Evolutionary conservation across 2,888 invertebrate genomes (phyloP).

Genomic region (Heliconius sara): DNA sequence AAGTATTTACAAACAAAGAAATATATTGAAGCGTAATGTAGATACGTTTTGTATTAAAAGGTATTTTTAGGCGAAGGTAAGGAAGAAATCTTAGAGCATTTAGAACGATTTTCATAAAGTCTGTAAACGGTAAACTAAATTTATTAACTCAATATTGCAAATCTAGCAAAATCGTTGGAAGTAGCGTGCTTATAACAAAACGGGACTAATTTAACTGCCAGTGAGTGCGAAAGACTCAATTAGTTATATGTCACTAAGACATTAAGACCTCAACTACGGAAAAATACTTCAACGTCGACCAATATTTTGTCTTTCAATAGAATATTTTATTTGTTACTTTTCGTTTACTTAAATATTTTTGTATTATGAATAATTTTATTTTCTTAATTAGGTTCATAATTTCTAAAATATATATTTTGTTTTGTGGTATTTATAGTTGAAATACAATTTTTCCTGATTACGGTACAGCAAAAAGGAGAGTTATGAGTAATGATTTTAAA

Average conservation of each 20-base stretch:
- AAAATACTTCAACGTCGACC: slow-evolving; percentile 43
- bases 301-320: slow-evolving; percentile 46
- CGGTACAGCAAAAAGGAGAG: too few species aligned
- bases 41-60: neutral
- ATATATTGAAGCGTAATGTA: neutral
- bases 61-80: neutral
- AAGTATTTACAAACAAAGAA: neutral
- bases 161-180: slow-evolving; percentile 17
- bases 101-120: neutral
- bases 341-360: neutral
- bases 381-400: too few species aligned
- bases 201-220: slow-evolving; percentile 56
- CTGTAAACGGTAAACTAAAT: neutral
- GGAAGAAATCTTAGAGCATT: neutral
- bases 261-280: slow-evolving; percentile 45
- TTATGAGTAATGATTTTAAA: too few species aligned
- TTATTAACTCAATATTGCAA: slow-evolving; percentile 2
- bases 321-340: slow-evolving; percentile 42
- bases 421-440: too few species aligned
- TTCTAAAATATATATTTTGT: too few species aligned
- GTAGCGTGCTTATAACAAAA: slow-evolving; percentile 33
- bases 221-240: slow-evolving; percentile 49
- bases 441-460: too few species aligned
- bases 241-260: slow-evolving; percentile 51
- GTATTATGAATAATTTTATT: neutral